Evolutionary conservation across 2,888 invertebrate species (phyloP).

Genomic region (Apamea epomidion): DNA sequence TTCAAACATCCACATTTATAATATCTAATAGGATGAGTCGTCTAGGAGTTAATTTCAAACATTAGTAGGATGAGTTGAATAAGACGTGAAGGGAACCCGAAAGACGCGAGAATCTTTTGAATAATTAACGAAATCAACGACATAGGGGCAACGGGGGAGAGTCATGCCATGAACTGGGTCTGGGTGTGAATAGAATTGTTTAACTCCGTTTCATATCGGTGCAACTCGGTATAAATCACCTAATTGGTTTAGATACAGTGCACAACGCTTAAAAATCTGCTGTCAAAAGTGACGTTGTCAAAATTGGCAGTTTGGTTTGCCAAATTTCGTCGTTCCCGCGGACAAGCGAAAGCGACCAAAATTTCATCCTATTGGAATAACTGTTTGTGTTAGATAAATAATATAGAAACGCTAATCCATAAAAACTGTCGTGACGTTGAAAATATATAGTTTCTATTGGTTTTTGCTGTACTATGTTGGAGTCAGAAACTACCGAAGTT

Average conservation of each 20-base stretch:
- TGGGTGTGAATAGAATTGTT: not conserved
- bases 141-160: not conserved
- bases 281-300: not conserved
- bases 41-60: too few relatives aligned
- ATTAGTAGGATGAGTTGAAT: not conserved
- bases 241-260: not conserved
- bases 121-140: not conserved
- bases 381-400: not conserved
- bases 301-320: not conserved
- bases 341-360: too few relatives aligned
- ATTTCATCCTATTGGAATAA: not conserved
- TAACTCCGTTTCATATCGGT: not conserved
- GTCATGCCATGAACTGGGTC: not conserved
- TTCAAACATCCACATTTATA: not conserved
- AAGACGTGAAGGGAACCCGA: not conserved
- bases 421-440: not conserved
- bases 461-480: conserved; percentile 74
- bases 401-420: not conserved
- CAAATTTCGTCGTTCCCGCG: not conserved
- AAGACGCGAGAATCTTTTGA: not conserved
- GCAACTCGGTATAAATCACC: not conserved
- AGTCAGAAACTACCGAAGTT: conserved; percentile 73
- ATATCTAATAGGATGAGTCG: not conserved
- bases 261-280: not conserved
- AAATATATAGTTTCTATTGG: not conserved